phyloP scores from a whole-genome alignment of 2,888 invertebrate species.

The Lordiphosa fenestrarum region DNA sequence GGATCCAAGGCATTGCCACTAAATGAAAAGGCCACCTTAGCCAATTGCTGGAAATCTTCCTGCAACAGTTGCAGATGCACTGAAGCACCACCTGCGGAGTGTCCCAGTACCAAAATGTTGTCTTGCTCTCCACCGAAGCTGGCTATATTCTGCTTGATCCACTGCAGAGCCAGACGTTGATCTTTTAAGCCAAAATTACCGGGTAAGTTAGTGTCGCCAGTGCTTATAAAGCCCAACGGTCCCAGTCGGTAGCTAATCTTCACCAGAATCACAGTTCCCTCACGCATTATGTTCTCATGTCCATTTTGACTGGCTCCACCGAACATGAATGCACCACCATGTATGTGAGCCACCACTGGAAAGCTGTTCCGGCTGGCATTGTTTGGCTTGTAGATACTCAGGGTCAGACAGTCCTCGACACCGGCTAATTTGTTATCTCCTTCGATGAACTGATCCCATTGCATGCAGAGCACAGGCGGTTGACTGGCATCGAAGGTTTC shows the following conservation, averaged over 20 bases:
- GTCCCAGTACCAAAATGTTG: conserved; percentile 85
- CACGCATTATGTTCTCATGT: conserved; percentile 83
- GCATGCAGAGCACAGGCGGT: conserved; percentile 83
- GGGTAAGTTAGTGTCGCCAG: conserved; percentile 85
- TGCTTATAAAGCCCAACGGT: conserved; percentile 87
- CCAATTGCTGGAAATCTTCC: conserved; percentile 74
- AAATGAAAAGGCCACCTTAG: conserved; percentile 80
- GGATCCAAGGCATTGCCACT: conserved; percentile 86
- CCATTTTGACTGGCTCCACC: conserved; percentile 81
- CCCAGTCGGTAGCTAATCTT: conserved; percentile 88
- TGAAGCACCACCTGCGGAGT: conserved; percentile 88
- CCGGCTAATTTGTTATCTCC: conserved; percentile 79
- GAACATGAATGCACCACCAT: conserved; percentile 87
- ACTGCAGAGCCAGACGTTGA: conserved; percentile 47
- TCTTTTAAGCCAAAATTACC: conserved; percentile 52
- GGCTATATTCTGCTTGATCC: conserved; percentile 46
- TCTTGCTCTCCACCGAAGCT: conserved; percentile 82
- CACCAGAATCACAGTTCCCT: conserved; percentile 84
- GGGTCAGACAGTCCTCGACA: conserved; percentile 85
- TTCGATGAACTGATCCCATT: conserved; percentile 82
- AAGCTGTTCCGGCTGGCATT: conserved; percentile 59
- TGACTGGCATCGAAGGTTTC: conserved; percentile 81
- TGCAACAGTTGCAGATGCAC: conserved; percentile 87
- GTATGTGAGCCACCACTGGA: conserved; percentile 85
- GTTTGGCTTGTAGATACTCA: conserved; percentile 84